Evolutionary conservation across 2,888 invertebrate species (phyloP).

Genomic region (Ophion ellenae): DNA sequence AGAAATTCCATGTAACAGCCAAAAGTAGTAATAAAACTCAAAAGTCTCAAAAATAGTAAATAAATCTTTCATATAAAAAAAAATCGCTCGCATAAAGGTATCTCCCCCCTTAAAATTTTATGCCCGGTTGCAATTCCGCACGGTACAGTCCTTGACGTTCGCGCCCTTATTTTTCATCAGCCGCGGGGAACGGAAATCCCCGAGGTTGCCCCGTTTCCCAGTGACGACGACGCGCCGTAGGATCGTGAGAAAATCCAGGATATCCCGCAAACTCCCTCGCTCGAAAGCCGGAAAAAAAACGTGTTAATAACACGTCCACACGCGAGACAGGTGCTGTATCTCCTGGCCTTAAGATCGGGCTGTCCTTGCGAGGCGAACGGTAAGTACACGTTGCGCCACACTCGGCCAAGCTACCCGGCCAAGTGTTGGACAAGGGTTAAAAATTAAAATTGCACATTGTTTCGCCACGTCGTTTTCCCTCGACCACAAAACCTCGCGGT

Average conservation of each 20-base stretch:
- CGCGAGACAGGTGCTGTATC: conserved; percentile 54
- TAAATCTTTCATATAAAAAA: too few species aligned
- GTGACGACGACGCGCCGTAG: conserved; percentile 15
- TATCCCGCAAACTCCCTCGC: conserved; percentile 46
- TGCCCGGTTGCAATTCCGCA: conserved; percentile 63
- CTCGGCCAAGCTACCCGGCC: neutral
- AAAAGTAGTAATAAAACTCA: too few species aligned
- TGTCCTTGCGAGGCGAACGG: neutral
- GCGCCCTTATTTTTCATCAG: conserved; percentile 55
- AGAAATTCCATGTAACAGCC: too few species aligned
- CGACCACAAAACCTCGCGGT: neutral
- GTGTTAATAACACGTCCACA: conserved; percentile 54
- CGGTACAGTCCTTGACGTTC: neutral
- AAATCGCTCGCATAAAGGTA: too few species aligned
- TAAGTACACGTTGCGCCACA: neutral
- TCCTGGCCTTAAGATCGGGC: conserved; percentile 20
- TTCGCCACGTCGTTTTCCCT: neutral
- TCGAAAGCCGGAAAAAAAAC: conserved; percentile 41
- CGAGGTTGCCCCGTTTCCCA: conserved; percentile 22
- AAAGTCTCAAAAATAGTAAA: too few species aligned
- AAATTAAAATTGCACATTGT: conserved; percentile 7
- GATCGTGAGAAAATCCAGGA: conserved; percentile 76
- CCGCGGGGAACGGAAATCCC: conserved; percentile 44
- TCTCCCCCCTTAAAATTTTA: conserved; percentile 64
- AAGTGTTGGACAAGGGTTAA: neutral